These are phyloP conservation scores for Protosalanx chinensis DNA, from an alignment of 2,797 vertebrate genomes.

Conservation along the genomic window DNA sequence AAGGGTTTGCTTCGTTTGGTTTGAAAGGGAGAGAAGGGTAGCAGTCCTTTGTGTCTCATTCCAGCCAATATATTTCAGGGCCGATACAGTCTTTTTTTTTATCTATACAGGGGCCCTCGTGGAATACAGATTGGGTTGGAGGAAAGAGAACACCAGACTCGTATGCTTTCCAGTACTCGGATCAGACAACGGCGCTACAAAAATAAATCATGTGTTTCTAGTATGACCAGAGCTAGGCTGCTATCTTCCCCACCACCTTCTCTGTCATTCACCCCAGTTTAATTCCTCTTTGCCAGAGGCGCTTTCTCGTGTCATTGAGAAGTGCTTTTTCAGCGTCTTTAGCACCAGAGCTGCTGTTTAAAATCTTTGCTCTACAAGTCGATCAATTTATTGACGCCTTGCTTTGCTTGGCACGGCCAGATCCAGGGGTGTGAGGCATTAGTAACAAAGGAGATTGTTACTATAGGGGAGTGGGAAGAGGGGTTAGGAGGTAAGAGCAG, in stretches of 20 bases:
- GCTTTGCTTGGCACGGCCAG: slow-evolving; percentile 16
- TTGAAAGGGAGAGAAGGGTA: slow-evolving; percentile 51
- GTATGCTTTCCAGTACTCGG: slow-evolving; percentile 37
- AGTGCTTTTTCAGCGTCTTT: slow-evolving; percentile 20
- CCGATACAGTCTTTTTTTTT: slow-evolving; percentile 48
- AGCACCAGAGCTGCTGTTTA: slow-evolving; percentile 15
- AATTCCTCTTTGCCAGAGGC: slow-evolving; percentile 36
- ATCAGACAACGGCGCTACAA: slow-evolving; percentile 39
- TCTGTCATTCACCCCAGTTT: slow-evolving; percentile 21
- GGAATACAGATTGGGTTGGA: slow-evolving; percentile 57
- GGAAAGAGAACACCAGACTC: slow-evolving; percentile 42
- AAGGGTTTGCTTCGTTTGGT: slow-evolving; percentile 44
- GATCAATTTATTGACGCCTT: slow-evolving; percentile 47
- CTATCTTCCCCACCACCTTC: slow-evolving; percentile 38
- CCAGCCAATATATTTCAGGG: slow-evolving; percentile 66
- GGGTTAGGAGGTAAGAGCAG: slow-evolving; percentile 39
- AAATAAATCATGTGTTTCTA: slow-evolving; percentile 54
- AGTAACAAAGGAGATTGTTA: slow-evolving; percentile 38
- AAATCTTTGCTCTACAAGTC: slow-evolving; percentile 38
- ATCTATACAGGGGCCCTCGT: slow-evolving; percentile 37
- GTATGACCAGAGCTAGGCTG: slow-evolving; percentile 34
- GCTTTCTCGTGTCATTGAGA: slow-evolving; percentile 37
- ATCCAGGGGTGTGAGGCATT: slow-evolving; percentile 13
- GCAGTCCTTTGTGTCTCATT: slow-evolving; percentile 63
- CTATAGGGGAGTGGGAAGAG: slow-evolving; percentile 30